Percentiles rank a stretch among this genome's conserved stretches.
These are phyloP conservation scores for Mya arenaria DNA, from an alignment of 1,140 invertebrate genomes.

Conservation along the genomic window DNA sequence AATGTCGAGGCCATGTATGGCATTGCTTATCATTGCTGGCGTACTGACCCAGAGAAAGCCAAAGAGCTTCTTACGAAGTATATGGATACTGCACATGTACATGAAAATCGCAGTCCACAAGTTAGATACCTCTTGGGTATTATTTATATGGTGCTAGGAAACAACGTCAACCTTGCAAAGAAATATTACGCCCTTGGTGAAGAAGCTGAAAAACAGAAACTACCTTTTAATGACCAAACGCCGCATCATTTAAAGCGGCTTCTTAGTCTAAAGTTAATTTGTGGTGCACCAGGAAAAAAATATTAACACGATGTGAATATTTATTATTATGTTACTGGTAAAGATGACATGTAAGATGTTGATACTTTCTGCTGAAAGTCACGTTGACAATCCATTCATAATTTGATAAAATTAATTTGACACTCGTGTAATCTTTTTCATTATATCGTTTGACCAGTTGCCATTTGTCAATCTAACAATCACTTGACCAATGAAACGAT, in stretches of 20 bases:
- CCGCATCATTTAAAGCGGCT: not conserved
- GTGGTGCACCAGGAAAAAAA: no score
- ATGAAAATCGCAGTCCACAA: not conserved
- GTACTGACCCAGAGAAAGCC: not conserved
- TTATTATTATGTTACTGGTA: no score
- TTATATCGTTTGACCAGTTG: no score
- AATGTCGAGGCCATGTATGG: not conserved
- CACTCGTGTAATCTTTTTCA: no score
- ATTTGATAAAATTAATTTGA: no score
- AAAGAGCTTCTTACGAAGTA: not conserved
- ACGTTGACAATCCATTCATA: no score
- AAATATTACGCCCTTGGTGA: not conserved
- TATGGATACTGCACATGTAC: not conserved
- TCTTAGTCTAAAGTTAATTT: no score
- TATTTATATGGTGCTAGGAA: not conserved
- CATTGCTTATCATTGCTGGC: not conserved
- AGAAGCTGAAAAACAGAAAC: not conserved
- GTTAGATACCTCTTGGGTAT: not conserved
- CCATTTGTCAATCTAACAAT: no score
- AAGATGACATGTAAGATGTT: no score
- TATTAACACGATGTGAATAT: no score
- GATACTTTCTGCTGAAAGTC: no score
- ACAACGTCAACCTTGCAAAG: constrained; percentile 2
- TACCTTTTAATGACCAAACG: constrained; percentile 1
- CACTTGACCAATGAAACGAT: no score